Base-by-base conservation (phyloP, 2,113 vertebrate genomes). In the Apodemus sylvaticus region DNA sequence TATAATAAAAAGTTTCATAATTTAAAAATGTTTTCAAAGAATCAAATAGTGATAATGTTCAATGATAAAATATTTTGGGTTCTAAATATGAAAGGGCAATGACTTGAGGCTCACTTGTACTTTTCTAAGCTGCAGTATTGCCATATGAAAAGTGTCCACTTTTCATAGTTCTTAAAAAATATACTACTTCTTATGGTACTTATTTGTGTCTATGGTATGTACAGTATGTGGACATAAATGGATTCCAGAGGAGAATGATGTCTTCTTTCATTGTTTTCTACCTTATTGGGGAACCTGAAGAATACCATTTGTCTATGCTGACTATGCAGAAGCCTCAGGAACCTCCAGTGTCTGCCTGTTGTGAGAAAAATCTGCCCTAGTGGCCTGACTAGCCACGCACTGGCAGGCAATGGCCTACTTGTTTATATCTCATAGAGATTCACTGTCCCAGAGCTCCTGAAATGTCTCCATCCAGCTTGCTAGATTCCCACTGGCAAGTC, bases 1-100 rank as follows among this genome's bases (percentile, higher is more conserved):
- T 53, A 76, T 91, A 86, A 96, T 90, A 53, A 93, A 94, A 94
- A 83, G n/a, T 79, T 94, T 92, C 86, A 66, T 88, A 13, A 4
- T 58, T 93, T 91, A 68, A 90, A 91, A 7, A 20, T 92, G 16
- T 93, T 45, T 90, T 83, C 77, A 62, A 94, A 88, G 6, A 90
- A 87, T 92, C 29, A 92, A 86, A 86, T 58, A 11, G 91, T 86
- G 13, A 7, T 10, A 66, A 48, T 42, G 2, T 90, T 77, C 89
- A 86, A 81, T 92, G 88, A 73, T 85, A 90, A 91, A 91, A 64
- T 92, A 70, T 94, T 94, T 81, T 92, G 22, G 79, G 36, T 81
- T 26, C 26, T 85, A 45, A 58, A 31, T 85, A n/a, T 82, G 66
- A 90, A 95, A 85, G 60, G 51, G 42, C 16, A 94, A 74, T 88